Base-by-base conservation (phyloP, 2,113 vertebrate genomes). In the Alethe diademata region DNA sequence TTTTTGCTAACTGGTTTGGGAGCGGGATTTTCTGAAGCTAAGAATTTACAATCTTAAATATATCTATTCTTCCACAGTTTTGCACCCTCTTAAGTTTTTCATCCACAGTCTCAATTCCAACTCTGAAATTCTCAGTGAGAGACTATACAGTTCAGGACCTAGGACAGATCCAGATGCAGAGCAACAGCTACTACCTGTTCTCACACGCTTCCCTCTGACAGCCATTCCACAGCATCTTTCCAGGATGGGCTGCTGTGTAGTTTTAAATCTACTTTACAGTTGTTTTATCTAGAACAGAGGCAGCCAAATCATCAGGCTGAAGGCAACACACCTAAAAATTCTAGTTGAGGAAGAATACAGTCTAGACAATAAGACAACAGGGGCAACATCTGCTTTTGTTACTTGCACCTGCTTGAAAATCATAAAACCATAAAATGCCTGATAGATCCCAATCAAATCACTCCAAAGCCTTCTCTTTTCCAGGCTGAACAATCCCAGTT, bases 101-200 rank as follows among this genome's bases (percentile, higher is more conserved):
- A 51, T 3, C n/a, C 18, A 24, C 60, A 19, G 29, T 16, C 33
- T 73, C 50, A 50, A 53, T 3, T 60, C 25, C 45, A 38, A 38
- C 11, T 5, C 8, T 7, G 36, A 64, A 90, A 28, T 3, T 11
- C 18, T 7, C 48, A 31, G 2, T 1, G 11, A 23, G 1, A 36
- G 25, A 20, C 5, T 1, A 19, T 5, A 7, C 1, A 2, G 20
- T 94, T 95, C 96, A 97, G 96, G 29, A 96, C 95, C 95, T 51
- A 31, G 96, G 96, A 97, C 94, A 97, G 95, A 90, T 92, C 94
- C 88, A 62, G 36, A 43, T 0, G 10, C 23, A 58, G 6, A 57
- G 29, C 11, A 61, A 33, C 31, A 19, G 5, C 23, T 7, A 2
- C 42, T 2, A 35, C 38, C 16, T 29, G 45, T 35, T 64, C 17